Base-by-base conservation (phyloP, 2,888 invertebrate species). In the Didymodactylos carnosus region DNA sequence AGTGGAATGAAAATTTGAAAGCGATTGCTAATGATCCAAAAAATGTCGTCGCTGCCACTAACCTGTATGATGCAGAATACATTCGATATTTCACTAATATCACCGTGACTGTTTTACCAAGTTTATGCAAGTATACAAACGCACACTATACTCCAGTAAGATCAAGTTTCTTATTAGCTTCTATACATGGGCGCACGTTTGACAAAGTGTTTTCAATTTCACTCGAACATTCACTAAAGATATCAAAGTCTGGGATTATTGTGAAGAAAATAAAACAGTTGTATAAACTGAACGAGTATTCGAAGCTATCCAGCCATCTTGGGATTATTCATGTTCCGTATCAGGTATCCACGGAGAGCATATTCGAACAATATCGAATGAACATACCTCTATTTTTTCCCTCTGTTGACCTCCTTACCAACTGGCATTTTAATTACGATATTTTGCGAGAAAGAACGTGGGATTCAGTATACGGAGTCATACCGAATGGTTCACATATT, bases 371-470 rank as follows among this genome's bases (percentile, higher is more conserved):
- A 70, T 76, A 76, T 73, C 71, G 76, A 13, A 75, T 74, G 72
- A 76, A 76, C 29, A 76, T 76, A 29, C 76, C 76, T 13, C 39
- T 76, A 40, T 72, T 76, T 70, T 71, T 74, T 27, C 76, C 76
- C 25, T 76, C 76, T 4, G 69, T 73, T 19, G 70, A 76, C 8
- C 75, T 76, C 29, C 51, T 76, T 11, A 69, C 73, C 46, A 8
- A 62, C 19, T 72, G 72, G 51, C 71, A 73, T n/a, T 39, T 41
- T 25, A 71, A 49, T 25, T 72, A 29, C 14, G 23, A n/a, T n/a
- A 10, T 40, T 10, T 39, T 70, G 3, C 19, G 23, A 11, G 70
- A 70, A 29, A 70, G n/a, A 29, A 51, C 62, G 8, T 62, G 62
- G 62, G 73, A 73, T 40, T 16, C 35, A 19, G 19, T 19, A 8